Conservation (phyloP, 2,888 invertebrate species). For the Monopis laevigella region DNA sequence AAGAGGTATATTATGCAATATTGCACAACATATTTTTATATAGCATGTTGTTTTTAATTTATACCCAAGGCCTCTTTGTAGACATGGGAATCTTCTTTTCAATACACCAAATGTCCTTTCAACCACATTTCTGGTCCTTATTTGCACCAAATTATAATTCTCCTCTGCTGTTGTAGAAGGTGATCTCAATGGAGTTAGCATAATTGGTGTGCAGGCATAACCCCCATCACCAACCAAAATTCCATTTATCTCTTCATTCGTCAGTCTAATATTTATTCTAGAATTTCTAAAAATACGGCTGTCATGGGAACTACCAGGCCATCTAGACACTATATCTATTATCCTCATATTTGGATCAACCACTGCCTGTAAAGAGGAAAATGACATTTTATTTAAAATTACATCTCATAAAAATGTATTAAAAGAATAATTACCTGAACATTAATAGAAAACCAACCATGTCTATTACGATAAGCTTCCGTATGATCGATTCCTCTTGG, state of each 20-base stretch:
- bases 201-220: not conserved
- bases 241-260: not conserved
- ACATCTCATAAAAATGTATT: no score
- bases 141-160: constrained; percentile 5
- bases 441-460: no score
- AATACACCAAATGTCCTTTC: constrained; percentile 12
- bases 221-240: constrained; percentile 7
- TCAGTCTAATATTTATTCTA: not conserved
- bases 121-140: constrained; percentile 13
- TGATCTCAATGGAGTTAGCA: not conserved
- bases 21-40: not conserved
- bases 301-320: constrained; percentile 8
- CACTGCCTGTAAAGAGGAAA: constrained; percentile 3
- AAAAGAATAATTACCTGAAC: no score
- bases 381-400: no score
- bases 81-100: constrained; percentile 12
- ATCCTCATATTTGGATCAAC: constrained; percentile 6
- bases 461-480: no score
- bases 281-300: constrained; percentile 7
- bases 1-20: not conserved
- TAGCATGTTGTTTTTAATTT: constrained; percentile 1
- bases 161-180: not conserved
- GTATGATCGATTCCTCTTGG: no score
- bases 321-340: constrained; percentile 5
- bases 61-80: not conserved